Base-by-base conservation (phyloP, 1,140 invertebrate species). In the Ylistrum balloti region DNA sequence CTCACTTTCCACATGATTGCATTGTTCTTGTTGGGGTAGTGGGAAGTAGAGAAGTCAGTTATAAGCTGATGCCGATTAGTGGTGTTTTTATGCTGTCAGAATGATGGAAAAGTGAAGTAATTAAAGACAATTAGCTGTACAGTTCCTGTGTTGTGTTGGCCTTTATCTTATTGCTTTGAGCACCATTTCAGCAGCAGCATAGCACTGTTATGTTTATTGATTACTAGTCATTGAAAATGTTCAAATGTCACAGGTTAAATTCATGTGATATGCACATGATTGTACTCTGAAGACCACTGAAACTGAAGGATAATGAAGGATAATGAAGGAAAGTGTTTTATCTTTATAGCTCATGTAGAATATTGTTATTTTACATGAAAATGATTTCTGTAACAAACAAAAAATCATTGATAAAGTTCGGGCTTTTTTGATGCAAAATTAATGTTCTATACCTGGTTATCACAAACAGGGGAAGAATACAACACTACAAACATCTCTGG, bases 71-170 rank as follows among this genome's bases (percentile, higher is more conserved):
- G n/a, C 28, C 3, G 56, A 28, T 74, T 74, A 7, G 56, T 74
- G 56, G 22, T 74, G 13, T 28, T 74, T 74, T 74, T 74, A 74
- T 74, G n/a, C n/a, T 74, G 56, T 74, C 56, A 74, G n/a, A 28
- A 74, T 74, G 56, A 74, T 74, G n/a, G 56, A 74, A 48, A 74
- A 74, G 56, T 74, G 56, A 74, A 74, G n/a, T 74, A 74, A 74
- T 74, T 74, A 74, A 74, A 74, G 56, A 11, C 56, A 74, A 74
- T 74, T 74, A 74, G 56, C 28, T 28, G 56, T 28, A 74, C 56
- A 74, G 56, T n/a, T 74, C 17, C 56, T 28, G 5, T 74, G n/a
- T 28, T 17, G n/a, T 74, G 56, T 74, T 17, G 17, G 45, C n/a
- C 22, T 74, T n/a, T n/a, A 38, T 38, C 35, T 38, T 38, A 74